Evolutionary conservation across 2,888 invertebrate species (phyloP).

Genomic region (Lamellibrachia satsuma): DNA sequence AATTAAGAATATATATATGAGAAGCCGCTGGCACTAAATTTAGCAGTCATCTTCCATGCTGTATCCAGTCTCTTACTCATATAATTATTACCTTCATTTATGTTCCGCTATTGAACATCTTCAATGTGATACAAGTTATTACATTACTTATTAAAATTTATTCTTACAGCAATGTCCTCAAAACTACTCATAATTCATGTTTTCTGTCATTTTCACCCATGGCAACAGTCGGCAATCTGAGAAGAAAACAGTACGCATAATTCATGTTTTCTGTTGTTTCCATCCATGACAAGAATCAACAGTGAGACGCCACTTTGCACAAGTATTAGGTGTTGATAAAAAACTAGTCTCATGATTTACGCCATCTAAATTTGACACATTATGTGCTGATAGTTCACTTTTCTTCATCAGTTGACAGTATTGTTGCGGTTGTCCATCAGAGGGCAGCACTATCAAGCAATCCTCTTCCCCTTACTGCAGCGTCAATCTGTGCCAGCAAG

Average conservation of each 20-base stretch:
- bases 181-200: not conserved
- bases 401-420: not conserved
- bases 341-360: not conserved
- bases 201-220: not conserved
- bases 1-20: not conserved
- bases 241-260: too few species aligned
- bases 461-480: not conserved
- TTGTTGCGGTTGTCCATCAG: slow-evolving; percentile 17
- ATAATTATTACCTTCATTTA: too few species aligned
- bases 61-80: too few species aligned
- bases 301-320: not conserved
- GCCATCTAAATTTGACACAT: not conserved
- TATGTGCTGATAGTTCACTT: not conserved
- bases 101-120: too few species aligned
- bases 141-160: too few species aligned
- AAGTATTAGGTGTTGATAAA: not conserved
- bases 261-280: not conserved
- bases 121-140: too few species aligned
- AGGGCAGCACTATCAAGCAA: not conserved
- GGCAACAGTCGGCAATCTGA: not conserved
- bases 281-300: not conserved
- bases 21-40: not conserved
- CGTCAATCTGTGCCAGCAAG: slow-evolving; percentile 1
- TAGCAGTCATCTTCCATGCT: too few species aligned
- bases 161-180: too few species aligned